Percentiles rank a stretch among this genome's conserved stretches.
Evolutionary conservation across 2,113 vertebrate species (phyloP).

Genomic region (Scomber colias): DNA sequence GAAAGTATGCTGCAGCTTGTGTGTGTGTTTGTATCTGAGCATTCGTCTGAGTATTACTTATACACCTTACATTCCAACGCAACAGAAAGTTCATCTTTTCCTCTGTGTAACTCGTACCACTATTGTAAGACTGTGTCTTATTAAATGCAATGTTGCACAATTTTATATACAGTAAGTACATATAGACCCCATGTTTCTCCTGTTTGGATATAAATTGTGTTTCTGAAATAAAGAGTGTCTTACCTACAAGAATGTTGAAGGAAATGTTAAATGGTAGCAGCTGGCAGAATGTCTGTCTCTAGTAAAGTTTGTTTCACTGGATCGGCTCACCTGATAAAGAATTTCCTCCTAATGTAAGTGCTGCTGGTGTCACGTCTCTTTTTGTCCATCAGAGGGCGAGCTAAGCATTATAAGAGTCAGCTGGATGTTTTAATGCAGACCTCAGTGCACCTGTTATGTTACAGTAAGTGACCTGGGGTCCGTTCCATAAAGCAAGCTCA

Average conservation of each 20-base stretch:
- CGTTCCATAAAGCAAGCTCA: too few species aligned
- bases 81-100: background rate
- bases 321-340: background rate
- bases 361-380: constrained; percentile 17
- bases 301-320: background rate
- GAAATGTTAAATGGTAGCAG: background rate
- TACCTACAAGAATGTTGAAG: background rate
- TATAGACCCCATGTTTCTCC: background rate
- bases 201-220: background rate
- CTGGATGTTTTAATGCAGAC: too few species aligned
- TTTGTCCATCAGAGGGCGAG: constrained; percentile 41
- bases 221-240: background rate
- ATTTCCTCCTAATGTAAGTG: background rate
- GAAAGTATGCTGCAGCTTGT: too few species aligned
- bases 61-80: background rate
- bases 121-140: constrained; percentile 17
- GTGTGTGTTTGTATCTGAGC: background rate
- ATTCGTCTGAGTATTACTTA: too few species aligned
- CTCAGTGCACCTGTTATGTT: too few species aligned
- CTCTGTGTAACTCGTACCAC: background rate
- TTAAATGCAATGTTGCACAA: constrained; percentile 40
- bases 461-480: too few species aligned
- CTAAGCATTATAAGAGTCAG: background rate
- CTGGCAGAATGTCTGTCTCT: constrained; percentile 6
- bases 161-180: constrained; percentile 32